These are phyloP conservation scores for Drosophila paramelanica DNA, from an alignment of 2,888 invertebrate genomes.

Conservation along the genomic window DNA sequence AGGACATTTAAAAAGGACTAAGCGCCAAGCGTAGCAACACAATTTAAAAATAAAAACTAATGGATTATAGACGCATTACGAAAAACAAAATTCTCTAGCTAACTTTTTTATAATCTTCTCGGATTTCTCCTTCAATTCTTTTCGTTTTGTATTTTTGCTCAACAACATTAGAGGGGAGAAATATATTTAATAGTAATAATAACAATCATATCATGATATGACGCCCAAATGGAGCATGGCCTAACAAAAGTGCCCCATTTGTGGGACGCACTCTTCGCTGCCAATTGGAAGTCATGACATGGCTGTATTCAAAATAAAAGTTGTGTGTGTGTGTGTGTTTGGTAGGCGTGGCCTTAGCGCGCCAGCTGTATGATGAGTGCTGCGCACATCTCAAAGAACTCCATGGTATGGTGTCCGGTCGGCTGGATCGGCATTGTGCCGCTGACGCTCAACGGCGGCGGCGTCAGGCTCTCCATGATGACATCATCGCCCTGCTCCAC, in stretches of 20 bases:
- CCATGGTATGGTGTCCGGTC: constrained; percentile 97
- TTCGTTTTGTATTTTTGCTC: not conserved
- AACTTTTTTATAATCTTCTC: not conserved
- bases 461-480: constrained; percentile 84
- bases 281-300: constrained; percentile 14
- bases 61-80: constrained; percentile 19
- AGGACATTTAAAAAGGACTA: constrained; percentile 4
- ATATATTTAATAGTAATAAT: constrained; percentile 12
- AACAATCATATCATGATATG: constrained; percentile 2
- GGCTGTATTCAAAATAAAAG: not conserved
- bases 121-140: not conserved
- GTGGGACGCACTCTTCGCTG: not conserved
- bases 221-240: constrained; percentile 6
- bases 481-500: constrained; percentile 86
- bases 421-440: constrained; percentile 84
- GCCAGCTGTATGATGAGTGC: constrained; percentile 99
- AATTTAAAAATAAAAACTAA: constrained; percentile 9
- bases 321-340: constrained; percentile 4
- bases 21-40: constrained; percentile 29
- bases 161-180: not conserved
- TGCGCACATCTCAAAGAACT: constrained; percentile 99
- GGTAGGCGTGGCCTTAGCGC: constrained; percentile 86
- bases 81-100: constrained; percentile 5
- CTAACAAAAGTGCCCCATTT: not conserved
- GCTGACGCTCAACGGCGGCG: constrained; percentile 78